Evolutionary conservation across 2,888 invertebrate species (phyloP).

Genomic region (Phyllotreta cruciferae): DNA sequence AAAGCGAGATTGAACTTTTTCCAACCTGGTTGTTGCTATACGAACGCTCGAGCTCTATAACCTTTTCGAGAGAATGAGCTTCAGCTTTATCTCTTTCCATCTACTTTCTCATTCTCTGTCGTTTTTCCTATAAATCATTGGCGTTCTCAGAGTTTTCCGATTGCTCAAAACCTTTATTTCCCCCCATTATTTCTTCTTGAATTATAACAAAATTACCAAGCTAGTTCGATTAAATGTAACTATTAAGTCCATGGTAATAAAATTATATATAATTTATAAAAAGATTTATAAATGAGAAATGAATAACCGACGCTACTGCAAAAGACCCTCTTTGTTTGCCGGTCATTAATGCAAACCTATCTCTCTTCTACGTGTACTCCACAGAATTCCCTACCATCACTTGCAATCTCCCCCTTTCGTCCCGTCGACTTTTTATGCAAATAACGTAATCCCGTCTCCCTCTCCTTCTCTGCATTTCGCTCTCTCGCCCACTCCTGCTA

Average conservation of each 20-base stretch:
- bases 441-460: conserved; percentile 51
- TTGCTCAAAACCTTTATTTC: neutral
- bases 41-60: conserved; percentile 32
- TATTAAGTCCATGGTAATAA: neutral
- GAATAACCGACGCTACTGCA: conserved; percentile 32
- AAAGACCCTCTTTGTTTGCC: conserved; percentile 49
- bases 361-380: conserved; percentile 51
- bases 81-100: conserved; percentile 36
- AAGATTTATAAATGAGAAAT: neutral
- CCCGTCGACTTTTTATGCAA: conserved; percentile 50
- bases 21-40: conserved; percentile 33
- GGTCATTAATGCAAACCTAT: conserved; percentile 53
- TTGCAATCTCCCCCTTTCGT: conserved; percentile 41
- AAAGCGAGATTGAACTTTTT: conserved; percentile 25
- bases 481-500: no score
- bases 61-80: conserved; percentile 31
- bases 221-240: no score
- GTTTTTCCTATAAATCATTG: conserved; percentile 41
- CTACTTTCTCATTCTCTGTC: conserved; percentile 42
- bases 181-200: no score
- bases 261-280: neutral
- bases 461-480: conserved; percentile 44
- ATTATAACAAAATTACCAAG: no score
- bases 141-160: conserved; percentile 2
- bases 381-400: conserved; percentile 43